These are phyloP conservation scores for Aphrophora alni DNA, from an alignment of 2,888 invertebrate species.

Conservation along the genomic window DNA sequence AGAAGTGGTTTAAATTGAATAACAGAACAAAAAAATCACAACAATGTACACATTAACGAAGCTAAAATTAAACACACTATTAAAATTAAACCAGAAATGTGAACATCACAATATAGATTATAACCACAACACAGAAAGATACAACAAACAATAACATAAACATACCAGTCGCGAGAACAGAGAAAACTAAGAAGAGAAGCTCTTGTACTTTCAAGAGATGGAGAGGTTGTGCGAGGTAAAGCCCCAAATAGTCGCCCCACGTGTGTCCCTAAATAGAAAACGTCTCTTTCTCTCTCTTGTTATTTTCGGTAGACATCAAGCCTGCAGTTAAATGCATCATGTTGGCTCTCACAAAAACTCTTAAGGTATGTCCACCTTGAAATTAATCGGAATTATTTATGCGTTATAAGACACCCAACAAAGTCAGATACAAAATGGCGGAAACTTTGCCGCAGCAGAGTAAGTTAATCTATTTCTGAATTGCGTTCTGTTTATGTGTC, in stretches of 20 bases:
- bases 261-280: conserved; percentile 5
- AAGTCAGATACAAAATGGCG: too few relatives aligned
- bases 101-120: too few relatives aligned
- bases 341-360: not conserved
- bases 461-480: not conserved
- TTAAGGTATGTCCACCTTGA: conserved; percentile 3
- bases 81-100: too few relatives aligned
- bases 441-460: not conserved
- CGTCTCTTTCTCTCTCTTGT: not conserved
- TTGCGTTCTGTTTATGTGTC: not conserved
- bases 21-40: too few relatives aligned
- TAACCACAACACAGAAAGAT: too few relatives aligned
- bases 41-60: too few relatives aligned
- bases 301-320: conserved; percentile 6
- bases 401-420: not conserved
- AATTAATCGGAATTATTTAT: not conserved
- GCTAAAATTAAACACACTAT: too few relatives aligned
- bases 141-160: too few relatives aligned
- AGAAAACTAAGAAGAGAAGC: not conserved
- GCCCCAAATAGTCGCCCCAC: not conserved
- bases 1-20: too few relatives aligned
- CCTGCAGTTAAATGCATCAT: not conserved
- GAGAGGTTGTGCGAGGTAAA: not conserved
- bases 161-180: not conserved
- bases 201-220: not conserved